phyloP scores from a whole-genome alignment of 2,797 vertebrate species.

The Heterohyrax brucei region DNA sequence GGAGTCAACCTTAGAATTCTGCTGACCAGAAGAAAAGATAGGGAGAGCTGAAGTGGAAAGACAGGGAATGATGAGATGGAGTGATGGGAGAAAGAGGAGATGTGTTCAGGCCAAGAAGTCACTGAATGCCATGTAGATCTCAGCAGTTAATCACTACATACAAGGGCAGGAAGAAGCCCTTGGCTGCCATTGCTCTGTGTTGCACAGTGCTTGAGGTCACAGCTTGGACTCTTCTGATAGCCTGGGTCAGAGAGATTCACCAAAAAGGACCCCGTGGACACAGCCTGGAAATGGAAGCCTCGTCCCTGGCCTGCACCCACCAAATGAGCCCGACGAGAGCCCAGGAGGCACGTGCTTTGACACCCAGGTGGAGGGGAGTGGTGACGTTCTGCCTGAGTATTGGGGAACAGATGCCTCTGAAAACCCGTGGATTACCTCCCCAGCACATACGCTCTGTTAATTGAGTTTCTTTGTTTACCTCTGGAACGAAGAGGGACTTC shows the following conservation, averaged over 20 bases:
- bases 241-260: not conserved
- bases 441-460: constrained; percentile 79
- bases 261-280: not conserved
- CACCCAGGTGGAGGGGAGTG: constrained; percentile 50
- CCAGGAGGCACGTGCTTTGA: not conserved
- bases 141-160: not conserved
- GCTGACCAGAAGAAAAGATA: not conserved
- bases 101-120: too few species aligned
- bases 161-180: not conserved
- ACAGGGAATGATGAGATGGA: too few species aligned
- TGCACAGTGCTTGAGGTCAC: not conserved
- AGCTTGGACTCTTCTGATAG: not conserved
- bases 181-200: not conserved
- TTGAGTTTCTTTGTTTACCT: constrained; percentile 88
- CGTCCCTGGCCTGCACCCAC: rapidly evolving
- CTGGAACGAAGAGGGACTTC: constrained; percentile 79
- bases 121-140: not conserved
- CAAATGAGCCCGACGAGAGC: rapidly evolving
- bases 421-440: constrained; percentile 84
- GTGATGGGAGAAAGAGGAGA: not conserved
- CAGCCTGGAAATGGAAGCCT: not conserved
- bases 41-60: not conserved
- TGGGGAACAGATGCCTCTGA: constrained; percentile 84
- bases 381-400: constrained; percentile 53
- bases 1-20: not conserved